Conservation (phyloP, 2,888 invertebrate genomes). For the Dryococelus australis region DNA sequence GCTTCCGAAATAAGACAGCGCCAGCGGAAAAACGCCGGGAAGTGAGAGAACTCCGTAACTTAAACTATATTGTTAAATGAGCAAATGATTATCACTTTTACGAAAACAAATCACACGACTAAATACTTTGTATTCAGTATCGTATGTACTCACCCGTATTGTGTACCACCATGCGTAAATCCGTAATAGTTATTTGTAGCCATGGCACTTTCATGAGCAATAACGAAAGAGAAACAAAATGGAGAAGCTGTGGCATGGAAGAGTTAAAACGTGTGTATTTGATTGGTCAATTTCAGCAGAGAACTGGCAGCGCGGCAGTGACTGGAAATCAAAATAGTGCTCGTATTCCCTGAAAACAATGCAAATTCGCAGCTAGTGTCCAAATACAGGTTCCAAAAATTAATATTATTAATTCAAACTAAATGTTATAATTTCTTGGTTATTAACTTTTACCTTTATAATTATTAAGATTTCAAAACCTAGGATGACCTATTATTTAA, state of each 20-base stretch:
- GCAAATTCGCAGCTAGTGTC: no score
- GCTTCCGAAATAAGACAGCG: background rate
- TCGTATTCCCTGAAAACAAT: no score
- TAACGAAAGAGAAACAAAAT: constrained; percentile 42
- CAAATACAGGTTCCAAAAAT: no score
- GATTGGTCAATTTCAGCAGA: background rate
- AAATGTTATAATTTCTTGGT: no score
- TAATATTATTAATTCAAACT: no score
- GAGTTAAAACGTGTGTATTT: constrained; percentile 38
- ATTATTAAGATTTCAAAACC: no score
- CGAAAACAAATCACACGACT: background rate
- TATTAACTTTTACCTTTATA: no score
- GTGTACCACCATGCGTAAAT: constrained; percentile 92
- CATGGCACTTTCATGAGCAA: constrained; percentile 59
- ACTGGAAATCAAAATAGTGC: no score
- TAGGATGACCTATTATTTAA: no score
- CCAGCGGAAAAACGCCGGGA: background rate
- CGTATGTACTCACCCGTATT: constrained; percentile 79
- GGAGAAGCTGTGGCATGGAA: constrained; percentile 32
- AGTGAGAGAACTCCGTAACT: background rate
- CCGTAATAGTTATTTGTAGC: constrained; percentile 95
- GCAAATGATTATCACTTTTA: background rate
- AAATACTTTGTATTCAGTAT: constrained; percentile 11
- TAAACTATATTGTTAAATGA: background rate
- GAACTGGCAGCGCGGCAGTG: constrained; percentile 4